Evolutionary conservation across 1,140 invertebrate genomes (phyloP).

Genomic region (Drosophila kikkawai): DNA sequence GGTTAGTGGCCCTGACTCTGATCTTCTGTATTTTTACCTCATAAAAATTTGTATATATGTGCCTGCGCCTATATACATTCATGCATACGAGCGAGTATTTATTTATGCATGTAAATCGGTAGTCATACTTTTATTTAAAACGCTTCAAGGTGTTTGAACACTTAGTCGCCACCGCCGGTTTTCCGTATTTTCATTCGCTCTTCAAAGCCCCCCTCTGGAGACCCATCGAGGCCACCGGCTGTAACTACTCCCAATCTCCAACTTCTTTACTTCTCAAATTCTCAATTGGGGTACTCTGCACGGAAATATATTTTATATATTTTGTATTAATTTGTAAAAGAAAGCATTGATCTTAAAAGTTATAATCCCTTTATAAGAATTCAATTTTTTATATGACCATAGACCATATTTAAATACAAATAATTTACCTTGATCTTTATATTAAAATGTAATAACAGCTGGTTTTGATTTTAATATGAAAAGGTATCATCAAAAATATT

Average conservation of each 20-base stretch:
- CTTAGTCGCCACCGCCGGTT: constrained; percentile 27
- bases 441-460: neutral
- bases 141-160: constrained; percentile 39
- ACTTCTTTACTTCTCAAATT: constrained; percentile 14
- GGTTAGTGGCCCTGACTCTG: constrained; percentile 74
- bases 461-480: neutral
- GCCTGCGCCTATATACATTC: constrained; percentile 16
- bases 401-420: neutral
- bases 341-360: constrained; percentile 6
- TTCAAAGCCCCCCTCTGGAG: constrained; percentile 19
- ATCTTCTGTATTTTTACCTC: constrained; percentile 74
- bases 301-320: constrained; percentile 3
- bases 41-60: constrained; percentile 38
- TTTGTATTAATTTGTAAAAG: neutral
- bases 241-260: constrained; percentile 22
- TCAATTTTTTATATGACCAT: too few species aligned
- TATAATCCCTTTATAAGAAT: too few species aligned
- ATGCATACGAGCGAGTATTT: constrained; percentile 42
- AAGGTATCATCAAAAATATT: neutral
- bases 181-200: constrained; percentile 49
- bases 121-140: constrained; percentile 49
- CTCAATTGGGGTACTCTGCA: constrained; percentile 2
- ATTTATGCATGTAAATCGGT: constrained; percentile 63
- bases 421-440: neutral
- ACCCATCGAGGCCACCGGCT: constrained; percentile 32